Evolutionary conservation across 2,113 vertebrate genomes (phyloP).

Genomic region (Corythaeola cristata): DNA sequence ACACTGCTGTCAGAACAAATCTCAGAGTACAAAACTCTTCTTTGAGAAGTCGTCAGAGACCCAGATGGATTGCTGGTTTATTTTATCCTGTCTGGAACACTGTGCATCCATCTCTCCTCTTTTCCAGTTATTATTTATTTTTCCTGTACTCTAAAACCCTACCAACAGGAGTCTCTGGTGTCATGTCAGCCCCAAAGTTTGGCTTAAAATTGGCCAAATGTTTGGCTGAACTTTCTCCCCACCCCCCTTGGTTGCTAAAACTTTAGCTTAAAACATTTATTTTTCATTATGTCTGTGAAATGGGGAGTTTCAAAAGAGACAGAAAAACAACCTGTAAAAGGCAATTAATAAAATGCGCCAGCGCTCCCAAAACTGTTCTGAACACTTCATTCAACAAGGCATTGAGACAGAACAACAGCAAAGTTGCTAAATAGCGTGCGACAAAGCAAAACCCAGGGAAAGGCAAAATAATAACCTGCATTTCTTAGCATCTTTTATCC

Average conservation of each 20-base stretch:
- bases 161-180: neutral
- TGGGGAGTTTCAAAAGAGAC: neutral
- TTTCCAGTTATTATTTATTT: conserved; percentile 6
- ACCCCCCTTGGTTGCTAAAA: neutral
- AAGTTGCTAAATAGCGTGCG: neutral
- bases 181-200: neutral
- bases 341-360: conserved; percentile 28
- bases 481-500: conserved; percentile 4
- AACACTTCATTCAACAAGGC: neutral
- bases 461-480: neutral
- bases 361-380: neutral
- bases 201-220: neutral
- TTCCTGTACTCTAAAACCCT: neutral
- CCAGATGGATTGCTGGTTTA: neutral
- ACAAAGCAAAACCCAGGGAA: conserved; percentile 6
- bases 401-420: neutral
- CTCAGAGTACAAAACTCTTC: neutral
- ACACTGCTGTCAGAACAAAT: conserved; percentile 16
- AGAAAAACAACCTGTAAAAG: neutral
- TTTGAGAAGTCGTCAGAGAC: conserved; percentile 43
- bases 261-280: neutral
- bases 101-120: neutral
- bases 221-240: neutral
- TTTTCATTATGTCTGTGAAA: neutral
- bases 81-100: conserved; percentile 21